These are phyloP conservation scores for Cepaea nemoralis DNA, from an alignment of 1,140 invertebrate species.

Conservation along the genomic window DNA sequence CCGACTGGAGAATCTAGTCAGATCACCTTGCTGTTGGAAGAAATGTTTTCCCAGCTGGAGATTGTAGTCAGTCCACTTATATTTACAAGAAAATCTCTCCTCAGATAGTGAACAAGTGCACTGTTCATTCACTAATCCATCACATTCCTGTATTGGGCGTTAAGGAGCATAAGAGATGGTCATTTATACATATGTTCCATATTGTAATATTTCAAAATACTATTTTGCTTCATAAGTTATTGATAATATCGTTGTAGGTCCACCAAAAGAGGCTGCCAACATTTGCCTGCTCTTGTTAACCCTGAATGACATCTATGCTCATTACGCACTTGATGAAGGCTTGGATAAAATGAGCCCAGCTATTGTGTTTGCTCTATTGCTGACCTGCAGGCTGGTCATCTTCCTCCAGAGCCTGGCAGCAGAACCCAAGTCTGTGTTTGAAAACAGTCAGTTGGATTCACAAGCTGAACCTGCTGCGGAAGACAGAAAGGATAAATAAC, in stretches of 20 bases:
- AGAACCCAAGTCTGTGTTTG: conserved; percentile 54
- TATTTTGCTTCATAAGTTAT: too few relatives aligned
- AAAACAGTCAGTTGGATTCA: conserved; percentile 48
- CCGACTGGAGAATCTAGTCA: too few relatives aligned
- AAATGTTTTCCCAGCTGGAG: too few relatives aligned
- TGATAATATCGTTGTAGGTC: conserved; percentile 79
- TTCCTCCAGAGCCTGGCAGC: conserved; percentile 56
- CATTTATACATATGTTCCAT: too few relatives aligned
- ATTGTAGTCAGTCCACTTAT: too few relatives aligned
- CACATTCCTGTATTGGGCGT: too few relatives aligned
- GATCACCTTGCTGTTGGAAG: too few relatives aligned
- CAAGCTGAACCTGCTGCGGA: conserved; percentile 18
- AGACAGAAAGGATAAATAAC: conserved; percentile 39
- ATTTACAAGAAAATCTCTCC: too few relatives aligned
- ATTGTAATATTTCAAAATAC: too few relatives aligned
- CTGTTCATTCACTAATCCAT: too few relatives aligned
- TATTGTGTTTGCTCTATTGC: conserved; percentile 94
- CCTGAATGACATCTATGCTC: conserved; percentile 90
- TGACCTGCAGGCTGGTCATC: conserved; percentile 91
- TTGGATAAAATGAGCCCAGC: conserved; percentile 93
- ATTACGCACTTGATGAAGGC: conserved; percentile 91
- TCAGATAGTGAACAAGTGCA: too few relatives aligned
- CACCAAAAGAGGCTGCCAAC: conserved; percentile 90
- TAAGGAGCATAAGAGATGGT: too few relatives aligned
- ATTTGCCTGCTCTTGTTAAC: conserved; percentile 85